Percentiles rank a stretch among this genome's conserved stretches.
These are phyloP conservation scores for Eulemur rubriventer DNA, from an alignment of 2,797 vertebrate genomes.

Conservation along the genomic window DNA sequence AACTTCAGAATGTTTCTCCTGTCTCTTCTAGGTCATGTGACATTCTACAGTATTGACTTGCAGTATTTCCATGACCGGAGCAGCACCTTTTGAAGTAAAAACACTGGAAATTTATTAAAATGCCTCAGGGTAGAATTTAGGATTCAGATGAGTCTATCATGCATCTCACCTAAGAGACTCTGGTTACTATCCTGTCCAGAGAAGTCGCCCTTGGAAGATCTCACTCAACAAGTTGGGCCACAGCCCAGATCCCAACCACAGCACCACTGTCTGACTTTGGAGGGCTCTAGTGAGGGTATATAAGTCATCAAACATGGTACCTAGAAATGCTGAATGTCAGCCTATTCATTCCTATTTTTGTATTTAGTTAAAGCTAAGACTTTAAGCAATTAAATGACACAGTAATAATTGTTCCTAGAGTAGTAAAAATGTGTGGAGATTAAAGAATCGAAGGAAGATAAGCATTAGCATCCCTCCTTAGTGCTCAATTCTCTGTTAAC, in stretches of 20 bases:
- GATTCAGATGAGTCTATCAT: not conserved
- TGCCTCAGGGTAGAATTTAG: not conserved
- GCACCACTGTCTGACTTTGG: not conserved
- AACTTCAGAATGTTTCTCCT: not conserved
- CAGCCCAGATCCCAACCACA: not conserved
- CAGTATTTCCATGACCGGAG: not conserved
- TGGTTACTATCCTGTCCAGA: not conserved
- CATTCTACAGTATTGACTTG: not conserved
- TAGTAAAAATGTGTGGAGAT: not conserved
- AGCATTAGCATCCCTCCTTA: not conserved
- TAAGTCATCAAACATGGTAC: not conserved
- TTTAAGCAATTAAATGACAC: not conserved
- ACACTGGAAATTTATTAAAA: not conserved
- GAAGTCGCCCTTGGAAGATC: not conserved
- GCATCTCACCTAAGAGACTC: not conserved
- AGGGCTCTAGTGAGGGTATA: not conserved
- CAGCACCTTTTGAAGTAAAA: not conserved
- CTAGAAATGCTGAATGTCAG: not conserved
- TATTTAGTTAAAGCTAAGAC: constrained; percentile 18
- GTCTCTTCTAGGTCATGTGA: not conserved
- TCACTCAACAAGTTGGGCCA: not conserved
- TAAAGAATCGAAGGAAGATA: not conserved
- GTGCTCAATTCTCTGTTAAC: not conserved
- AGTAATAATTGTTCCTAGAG: not conserved
- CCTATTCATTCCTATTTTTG: not conserved